These are phyloP conservation scores for Salticus scenicus DNA, from an alignment of 2,888 invertebrate species.

Conservation along the genomic window DNA sequence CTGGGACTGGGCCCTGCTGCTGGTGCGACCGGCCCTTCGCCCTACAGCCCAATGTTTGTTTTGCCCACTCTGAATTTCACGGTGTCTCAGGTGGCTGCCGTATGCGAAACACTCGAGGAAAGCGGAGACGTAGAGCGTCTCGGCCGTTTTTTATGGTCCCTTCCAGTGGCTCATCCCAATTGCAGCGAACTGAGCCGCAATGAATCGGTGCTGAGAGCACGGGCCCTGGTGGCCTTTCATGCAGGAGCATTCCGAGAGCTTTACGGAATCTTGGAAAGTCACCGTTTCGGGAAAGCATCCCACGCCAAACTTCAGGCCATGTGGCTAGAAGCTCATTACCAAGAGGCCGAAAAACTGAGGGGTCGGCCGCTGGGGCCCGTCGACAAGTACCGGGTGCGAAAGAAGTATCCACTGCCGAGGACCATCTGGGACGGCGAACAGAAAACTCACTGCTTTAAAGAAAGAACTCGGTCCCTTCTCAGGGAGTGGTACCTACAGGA, in stretches of 20 bases:
- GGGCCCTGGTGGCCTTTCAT: conserved; percentile 92
- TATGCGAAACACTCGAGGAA: conserved; percentile 96
- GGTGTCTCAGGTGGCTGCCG: conserved; percentile 88
- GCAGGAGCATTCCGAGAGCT: conserved; percentile 91
- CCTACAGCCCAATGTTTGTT: conserved; percentile 88
- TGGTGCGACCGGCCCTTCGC: conserved; percentile 74
- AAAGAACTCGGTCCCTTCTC: conserved; percentile 93
- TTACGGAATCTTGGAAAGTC: conserved; percentile 90
- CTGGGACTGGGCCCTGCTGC: conserved; percentile 73
- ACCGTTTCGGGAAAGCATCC: conserved; percentile 91
- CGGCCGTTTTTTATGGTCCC: conserved; percentile 90
- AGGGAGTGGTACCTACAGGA: conserved; percentile 99
- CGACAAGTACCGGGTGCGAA: conserved; percentile 93
- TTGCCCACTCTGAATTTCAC: conserved; percentile 89
- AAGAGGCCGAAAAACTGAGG: conserved; percentile 92
- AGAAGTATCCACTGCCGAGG: conserved; percentile 93
- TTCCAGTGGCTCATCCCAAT: conserved; percentile 91
- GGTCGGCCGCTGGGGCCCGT: conserved; percentile 94
- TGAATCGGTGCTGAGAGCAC: conserved; percentile 88
- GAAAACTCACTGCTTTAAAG: conserved; percentile 95
- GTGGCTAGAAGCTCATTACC: conserved; percentile 97
- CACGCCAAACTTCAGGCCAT: conserved; percentile 91
- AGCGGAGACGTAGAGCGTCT: conserved; percentile 92
- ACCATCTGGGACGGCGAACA: conserved; percentile 98
- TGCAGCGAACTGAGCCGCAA: conserved; percentile 85